Percentiles rank a stretch among this genome's conserved stretches.
Evolutionary conservation across 2,888 invertebrate species (phyloP).

Genomic region (Lasioglossum leucozonium): DNA sequence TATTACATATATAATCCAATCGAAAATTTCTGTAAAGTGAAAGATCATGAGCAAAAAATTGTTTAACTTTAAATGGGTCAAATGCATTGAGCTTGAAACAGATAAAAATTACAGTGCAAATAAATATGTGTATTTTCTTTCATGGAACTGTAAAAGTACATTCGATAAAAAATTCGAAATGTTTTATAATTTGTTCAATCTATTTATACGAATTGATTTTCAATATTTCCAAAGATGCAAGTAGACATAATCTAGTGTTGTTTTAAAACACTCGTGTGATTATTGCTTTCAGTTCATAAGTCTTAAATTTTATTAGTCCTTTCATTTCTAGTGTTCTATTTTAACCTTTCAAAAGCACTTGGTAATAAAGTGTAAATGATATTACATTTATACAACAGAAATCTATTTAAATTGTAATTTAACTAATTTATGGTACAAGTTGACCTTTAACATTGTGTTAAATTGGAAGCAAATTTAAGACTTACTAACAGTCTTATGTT

Average conservation of each 20-base stretch:
- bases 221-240: slow-evolving; percentile 21
- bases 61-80: slow-evolving; percentile 13
- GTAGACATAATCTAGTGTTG: not conserved
- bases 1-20: slow-evolving; percentile 16
- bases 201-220: not conserved
- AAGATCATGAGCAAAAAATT: slow-evolving; percentile 46
- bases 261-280: not conserved
- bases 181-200: not conserved
- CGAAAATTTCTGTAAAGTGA: slow-evolving; percentile 33
- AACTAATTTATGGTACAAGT: slow-evolving; percentile 33
- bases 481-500: slow-evolving; percentile 38
- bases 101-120: not conserved
- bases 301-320: slow-evolving; percentile 21
- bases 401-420: slow-evolving; percentile 8
- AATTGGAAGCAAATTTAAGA: slow-evolving; percentile 35
- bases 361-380: slow-evolving; percentile 9
- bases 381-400: slow-evolving; percentile 4
- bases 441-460: slow-evolving; percentile 26
- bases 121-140: not conserved
- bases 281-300: slow-evolving; percentile 14
- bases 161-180: not conserved
- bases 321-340: slow-evolving; percentile 20
- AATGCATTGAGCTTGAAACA: slow-evolving; percentile 15
- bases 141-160: not conserved
- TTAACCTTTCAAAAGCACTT: not conserved